Evolutionary conservation across 2,113 vertebrate species (phyloP).

Genomic region (Lepidothrix coronata): DNA sequence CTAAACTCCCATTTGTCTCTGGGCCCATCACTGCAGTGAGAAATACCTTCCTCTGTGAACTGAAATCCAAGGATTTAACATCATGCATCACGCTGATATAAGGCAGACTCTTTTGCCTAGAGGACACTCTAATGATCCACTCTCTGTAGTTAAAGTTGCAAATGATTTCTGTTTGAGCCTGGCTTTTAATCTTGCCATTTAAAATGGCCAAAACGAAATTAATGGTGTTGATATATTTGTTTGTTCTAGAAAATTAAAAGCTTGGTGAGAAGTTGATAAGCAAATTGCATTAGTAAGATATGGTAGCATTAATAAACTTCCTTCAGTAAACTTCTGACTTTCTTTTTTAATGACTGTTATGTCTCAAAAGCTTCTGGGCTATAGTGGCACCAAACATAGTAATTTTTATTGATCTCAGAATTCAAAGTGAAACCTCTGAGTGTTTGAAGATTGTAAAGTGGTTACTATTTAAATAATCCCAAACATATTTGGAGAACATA

Average conservation of each 20-base stretch:
- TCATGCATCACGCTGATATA: neutral
- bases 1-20: neutral
- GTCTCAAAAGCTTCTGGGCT: neutral
- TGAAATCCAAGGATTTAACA: neutral
- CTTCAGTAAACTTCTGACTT: neutral
- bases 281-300: neutral
- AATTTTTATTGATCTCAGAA: conserved; percentile 2
- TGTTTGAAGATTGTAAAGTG: neutral
- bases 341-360: neutral
- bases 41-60: neutral
- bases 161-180: neutral
- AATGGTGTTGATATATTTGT: neutral
- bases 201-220: neutral
- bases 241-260: conserved; percentile 20
- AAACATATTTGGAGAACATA: neutral
- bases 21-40: neutral
- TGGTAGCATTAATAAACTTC: neutral
- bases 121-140: neutral
- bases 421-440: neutral
- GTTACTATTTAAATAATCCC: neutral
- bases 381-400: neutral
- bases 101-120: neutral
- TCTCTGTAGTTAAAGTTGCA: neutral
- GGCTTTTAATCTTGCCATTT: neutral
- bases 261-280: neutral